A percentile compares a stretch with the other conserved stretches of the same genome.
These are phyloP conservation scores for Nipponacmea schrenckii DNA, from an alignment of 2,888 invertebrate species.

Conservation along the genomic window DNA sequence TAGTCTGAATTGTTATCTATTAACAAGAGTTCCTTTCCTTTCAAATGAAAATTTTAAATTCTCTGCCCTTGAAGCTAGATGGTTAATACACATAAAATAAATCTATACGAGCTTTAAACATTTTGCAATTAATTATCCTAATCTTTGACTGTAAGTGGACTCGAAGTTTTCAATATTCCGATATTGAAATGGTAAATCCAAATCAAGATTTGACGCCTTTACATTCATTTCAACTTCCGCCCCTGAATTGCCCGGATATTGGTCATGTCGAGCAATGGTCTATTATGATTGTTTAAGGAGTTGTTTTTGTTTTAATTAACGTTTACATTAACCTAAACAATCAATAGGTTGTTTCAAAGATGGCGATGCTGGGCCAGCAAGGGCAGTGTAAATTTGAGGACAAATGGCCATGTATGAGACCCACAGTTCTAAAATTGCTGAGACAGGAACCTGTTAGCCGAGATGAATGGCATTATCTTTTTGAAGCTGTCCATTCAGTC, in stretches of 20 bases:
- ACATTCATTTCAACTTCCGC: background rate
- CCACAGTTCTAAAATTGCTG: constrained; percentile 90
- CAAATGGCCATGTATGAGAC: constrained; percentile 95
- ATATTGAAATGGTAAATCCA: no score
- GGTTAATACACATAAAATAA: no score
- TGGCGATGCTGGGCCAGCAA: constrained; percentile 74
- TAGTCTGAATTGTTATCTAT: no score
- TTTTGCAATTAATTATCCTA: no score
- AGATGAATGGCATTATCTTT: constrained; percentile 94
- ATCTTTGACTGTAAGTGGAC: no score
- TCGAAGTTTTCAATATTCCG: no score
- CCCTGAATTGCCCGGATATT: background rate
- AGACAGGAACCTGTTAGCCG: constrained; percentile 94
- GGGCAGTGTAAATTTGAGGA: constrained; percentile 88
- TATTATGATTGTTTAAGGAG: constrained; percentile 7
- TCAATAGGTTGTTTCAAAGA: background rate
- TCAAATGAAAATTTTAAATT: no score
- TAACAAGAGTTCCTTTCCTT: no score
- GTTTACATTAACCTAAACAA: background rate
- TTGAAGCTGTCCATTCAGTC: constrained; percentile 87
- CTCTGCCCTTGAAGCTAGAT: no score
- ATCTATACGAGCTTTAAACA: no score
- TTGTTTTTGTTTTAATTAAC: background rate
- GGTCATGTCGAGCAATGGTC: background rate
- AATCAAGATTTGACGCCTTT: no score